Base-by-base conservation (phyloP, 2,888 invertebrate species). In the Seladonia tumulorum region DNA sequence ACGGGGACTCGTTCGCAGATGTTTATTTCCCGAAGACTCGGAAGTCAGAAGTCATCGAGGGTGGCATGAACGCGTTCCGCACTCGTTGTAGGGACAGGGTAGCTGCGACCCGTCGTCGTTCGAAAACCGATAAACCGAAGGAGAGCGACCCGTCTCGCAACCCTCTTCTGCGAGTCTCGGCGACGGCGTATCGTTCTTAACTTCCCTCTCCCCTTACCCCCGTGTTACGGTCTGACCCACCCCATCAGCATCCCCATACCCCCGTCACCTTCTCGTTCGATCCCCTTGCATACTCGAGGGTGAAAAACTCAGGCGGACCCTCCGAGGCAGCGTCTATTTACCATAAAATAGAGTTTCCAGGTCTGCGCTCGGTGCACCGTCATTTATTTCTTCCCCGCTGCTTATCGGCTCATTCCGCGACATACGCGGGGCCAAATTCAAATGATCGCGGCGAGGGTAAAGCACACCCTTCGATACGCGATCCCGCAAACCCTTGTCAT, bases 261-360 rank as follows among this genome's bases (percentile, higher is more conserved):
- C 60, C 29, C 22, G 63, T 25, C 63, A 16, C 5, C 63, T 29
- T 29, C 29, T 16, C 63, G 63, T 5, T 29, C 16, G 63, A 29
- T 63, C 66, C 66, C 66, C 66, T 18, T 22, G 66, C 66, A 35
- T 18, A 39, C 35, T 68, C 66, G 66, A 68, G 66, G 39, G 39
- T 39, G 66, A 35, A 68, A 39, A 39, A 39, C 35, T 39, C 39
- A 39, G 63, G 66, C 66, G 5, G 66, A 39, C 66, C 66, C 66
- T 35, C 35, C 10, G 39, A 35, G 63, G 79, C 80, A 86, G 85
- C 84, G 86, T 88, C 87, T 90, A 87, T 90, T 92, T 89, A 91
- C 89, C 92, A 92, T 92, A 91, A 92, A 91, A 91, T 90, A 91
- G 91, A 91, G 91, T 91, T 91, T 90, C 91, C 87, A 90, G 85